Base-by-base conservation (phyloP, 1,140 invertebrate genomes). In the Hydropsyche tenuis region DNA sequence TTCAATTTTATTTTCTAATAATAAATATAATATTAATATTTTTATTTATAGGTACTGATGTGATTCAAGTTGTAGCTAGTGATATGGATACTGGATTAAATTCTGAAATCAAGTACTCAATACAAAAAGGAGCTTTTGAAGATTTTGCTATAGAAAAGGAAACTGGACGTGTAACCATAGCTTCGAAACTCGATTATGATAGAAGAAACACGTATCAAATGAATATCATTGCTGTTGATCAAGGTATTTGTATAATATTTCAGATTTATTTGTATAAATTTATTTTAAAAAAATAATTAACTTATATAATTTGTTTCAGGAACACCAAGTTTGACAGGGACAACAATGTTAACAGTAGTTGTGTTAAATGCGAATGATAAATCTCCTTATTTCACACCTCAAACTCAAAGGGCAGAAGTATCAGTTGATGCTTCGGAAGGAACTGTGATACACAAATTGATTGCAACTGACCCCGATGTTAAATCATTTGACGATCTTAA, bases 361-460 rank as follows among this genome's bases (percentile, higher is more conserved):
- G 88, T 96, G 1, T 87, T 92, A 22, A 94, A 96, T 80, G 93
- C 91, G 27, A 98, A 98, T 81, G 93, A 96, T 80, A 96, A 96
- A 81, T 87, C 90, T 74, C 96, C 96, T 0, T 91, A 91, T 79
- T 96, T 98, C 80, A 89, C 88, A 1, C 95, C 95, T 0, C 82
- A 88, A 45, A 91, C 90, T 1, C 94, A 96, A 81, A 87, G 93
- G 77, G 91, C 93, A 0, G 91, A 94, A 80, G 92, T 95, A 1
- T 90, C 91, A 1, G 93, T 93, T 80, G 93, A 96, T 82, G 92
- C 91, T 0, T 82, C 88, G 0, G 82, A 91, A 0, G 94, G 92
- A 0, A 91, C 89, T 4, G 81, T 91, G 37, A 89, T 97, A 11
- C 88, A 94, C 56, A 89, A 86, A 1, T 79, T 96, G 16, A 85